These are phyloP conservation scores for Anableps anableps DNA, from an alignment of 2,797 vertebrate species.

Conservation along the genomic window DNA sequence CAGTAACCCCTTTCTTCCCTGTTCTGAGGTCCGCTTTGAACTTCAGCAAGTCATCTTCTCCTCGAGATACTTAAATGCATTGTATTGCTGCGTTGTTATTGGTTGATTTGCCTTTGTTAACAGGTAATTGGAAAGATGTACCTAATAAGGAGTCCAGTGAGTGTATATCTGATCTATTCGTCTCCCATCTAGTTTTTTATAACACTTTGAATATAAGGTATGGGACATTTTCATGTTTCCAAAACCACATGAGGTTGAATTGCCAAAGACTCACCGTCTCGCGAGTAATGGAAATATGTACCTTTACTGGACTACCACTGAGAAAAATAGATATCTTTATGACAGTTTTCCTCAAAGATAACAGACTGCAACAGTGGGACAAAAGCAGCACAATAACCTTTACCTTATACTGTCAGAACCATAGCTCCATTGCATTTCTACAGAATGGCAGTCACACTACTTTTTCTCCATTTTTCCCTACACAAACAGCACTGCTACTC, in stretches of 20 bases:
- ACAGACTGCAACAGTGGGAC: constrained; percentile 33
- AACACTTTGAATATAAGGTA: background rate
- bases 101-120: background rate
- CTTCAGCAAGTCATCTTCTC: background rate
- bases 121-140: background rate
- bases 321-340: constrained; percentile 29
- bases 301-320: constrained; percentile 45
- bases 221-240: background rate
- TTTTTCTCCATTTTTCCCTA: constrained; percentile 27
- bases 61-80: too few relatives aligned
- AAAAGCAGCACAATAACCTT: constrained; percentile 70
- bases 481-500: constrained; percentile 47
- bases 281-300: constrained; percentile 54
- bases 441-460: constrained; percentile 68
- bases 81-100: background rate
- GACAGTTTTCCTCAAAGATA: constrained; percentile 31
- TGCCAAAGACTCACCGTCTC: constrained; percentile 18
- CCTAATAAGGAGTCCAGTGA: background rate
- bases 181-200: background rate
- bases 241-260: background rate
- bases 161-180: too few relatives aligned
- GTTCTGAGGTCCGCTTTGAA: background rate
- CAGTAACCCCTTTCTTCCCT: background rate
- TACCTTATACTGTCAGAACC: constrained; percentile 74
- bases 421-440: constrained; percentile 65